A percentile compares a stretch with the other conserved stretches of the same genome.
phyloP scores from a whole-genome alignment of 2,113 vertebrate species.

The Agapornis roseicollis region DNA sequence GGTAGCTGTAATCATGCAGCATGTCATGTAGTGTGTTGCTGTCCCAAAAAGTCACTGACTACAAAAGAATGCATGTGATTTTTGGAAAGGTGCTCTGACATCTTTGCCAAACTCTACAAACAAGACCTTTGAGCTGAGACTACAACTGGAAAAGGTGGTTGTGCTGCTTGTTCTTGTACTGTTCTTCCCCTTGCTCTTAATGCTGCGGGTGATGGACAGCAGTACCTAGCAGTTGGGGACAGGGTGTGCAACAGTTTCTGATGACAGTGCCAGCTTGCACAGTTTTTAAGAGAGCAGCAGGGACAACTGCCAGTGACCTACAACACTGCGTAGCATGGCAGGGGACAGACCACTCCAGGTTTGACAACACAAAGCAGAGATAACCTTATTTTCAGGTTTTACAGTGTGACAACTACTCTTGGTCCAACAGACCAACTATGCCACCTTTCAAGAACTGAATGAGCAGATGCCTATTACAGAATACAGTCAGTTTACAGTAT shows the following conservation, averaged over 20 bases:
- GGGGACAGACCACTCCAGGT: not conserved
- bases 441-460: not conserved
- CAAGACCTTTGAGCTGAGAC: not conserved
- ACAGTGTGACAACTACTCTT: not conserved
- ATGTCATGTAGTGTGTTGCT: rapidly evolving
- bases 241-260: not conserved
- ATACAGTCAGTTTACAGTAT: not conserved
- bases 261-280: not conserved
- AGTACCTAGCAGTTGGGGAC: not conserved
- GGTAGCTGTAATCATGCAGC: rapidly evolving
- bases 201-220: not conserved
- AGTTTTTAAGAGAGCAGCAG: not conserved
- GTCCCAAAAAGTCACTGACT: not conserved
- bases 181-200: not conserved
- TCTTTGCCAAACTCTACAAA: not conserved
- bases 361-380: not conserved
- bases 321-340: not conserved
- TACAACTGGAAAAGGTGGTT: not conserved
- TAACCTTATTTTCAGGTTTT: not conserved
- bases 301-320: not conserved
- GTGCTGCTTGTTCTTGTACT: not conserved
- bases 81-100: not conserved
- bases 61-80: rapidly evolving
- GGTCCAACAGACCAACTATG: not conserved
- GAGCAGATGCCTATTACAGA: not conserved